Base-by-base conservation (phyloP, 2,888 invertebrate species). In the Mylabris sibirica region DNA sequence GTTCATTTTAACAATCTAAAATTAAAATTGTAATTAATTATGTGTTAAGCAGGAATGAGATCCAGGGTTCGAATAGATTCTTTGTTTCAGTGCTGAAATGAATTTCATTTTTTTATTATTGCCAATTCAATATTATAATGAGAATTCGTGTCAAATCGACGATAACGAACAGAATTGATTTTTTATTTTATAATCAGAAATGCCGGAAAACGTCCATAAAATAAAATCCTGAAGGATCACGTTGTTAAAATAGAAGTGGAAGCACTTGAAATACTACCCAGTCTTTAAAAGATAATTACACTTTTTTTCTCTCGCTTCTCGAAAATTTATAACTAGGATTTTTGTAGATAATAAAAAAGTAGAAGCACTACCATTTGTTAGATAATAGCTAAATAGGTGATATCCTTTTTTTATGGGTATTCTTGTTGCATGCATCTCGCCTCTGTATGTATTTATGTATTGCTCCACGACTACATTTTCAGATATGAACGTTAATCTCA, bases 401-500 rank as follows among this genome's bases (percentile, higher is more conserved):
- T 44, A 17, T 44, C 44, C 30, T 14, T 17, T 44, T 41, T 44
- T 44, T 44, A 44, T 44, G 8, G 8, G 3, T 17, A 11, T 5
- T 44, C n/a, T 44, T 49, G 20, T 49, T 49, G 20, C 49, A 49
- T 49, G 20, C 49, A 12, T 3, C 4, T 49, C 4, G 17, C 2
- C 3, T 41, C 14, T 35, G 11, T 35, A 8, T 17, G 22, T n/a
- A n/a, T n/a, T n/a, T n/a, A n/a, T 24, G 24, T 22, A 24, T 49
- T 22, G 49, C 49, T 49, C 8, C 30, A 6, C 30, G 30, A 5
- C 30, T 20, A 49, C 17, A 44, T 49, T 20, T 49, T 3, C 24
- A 22, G 49, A 49, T 49, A 49, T 49, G 49, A 20, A 20, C 49
- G 49, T 49, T 49, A 49, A 49, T 49, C 49, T 49, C 49, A 53